phyloP scores from a whole-genome alignment of 2,888 invertebrate species.

The Sarcophaga subvicina region DNA sequence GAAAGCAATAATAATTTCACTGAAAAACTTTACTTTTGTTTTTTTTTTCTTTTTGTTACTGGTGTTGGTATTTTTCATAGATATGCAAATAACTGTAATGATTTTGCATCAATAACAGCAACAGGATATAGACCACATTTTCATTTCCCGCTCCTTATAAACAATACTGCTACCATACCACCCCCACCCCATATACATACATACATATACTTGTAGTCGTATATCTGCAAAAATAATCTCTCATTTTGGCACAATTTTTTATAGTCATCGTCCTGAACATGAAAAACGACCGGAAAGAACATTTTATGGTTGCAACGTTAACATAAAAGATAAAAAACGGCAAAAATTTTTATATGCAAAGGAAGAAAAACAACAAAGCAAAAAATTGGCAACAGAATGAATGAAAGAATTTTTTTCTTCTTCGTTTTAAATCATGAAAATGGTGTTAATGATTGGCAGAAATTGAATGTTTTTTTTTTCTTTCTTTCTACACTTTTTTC shows the following conservation, averaged over 20 bases:
- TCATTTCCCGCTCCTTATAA: conserved; percentile 45
- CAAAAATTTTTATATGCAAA: conserved; percentile 30
- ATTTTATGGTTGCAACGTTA: conserved; percentile 79
- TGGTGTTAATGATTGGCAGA: conserved; percentile 69
- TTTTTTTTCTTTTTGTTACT: neutral
- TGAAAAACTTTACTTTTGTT: neutral
- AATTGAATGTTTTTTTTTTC: conserved; percentile 47
- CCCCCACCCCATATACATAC: neutral
- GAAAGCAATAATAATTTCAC: conserved; percentile 38
- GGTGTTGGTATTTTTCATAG: conserved; percentile 43
- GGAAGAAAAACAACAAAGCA: conserved; percentile 50
- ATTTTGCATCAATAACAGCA: conserved; percentile 69
- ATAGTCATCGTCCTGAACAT: conserved; percentile 75
- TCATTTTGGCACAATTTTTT: conserved; percentile 59
- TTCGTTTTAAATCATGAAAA: conserved; percentile 59
- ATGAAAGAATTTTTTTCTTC: neutral
- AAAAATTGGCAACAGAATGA: conserved; percentile 5
- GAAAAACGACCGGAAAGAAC: conserved; percentile 80
- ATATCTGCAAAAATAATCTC: conserved; percentile 56
- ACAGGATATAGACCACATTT: conserved; percentile 69
- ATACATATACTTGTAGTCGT: neutral
- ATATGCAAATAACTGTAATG: conserved; percentile 67
- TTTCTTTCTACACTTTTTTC: conserved; percentile 12
- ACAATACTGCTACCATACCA: conserved; percentile 32
- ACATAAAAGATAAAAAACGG: conserved; percentile 63